A percentile compares a stretch with the other conserved stretches of the same genome.
Conservation (phyloP, 1,140 invertebrate species). For the Drosophila sp. region DNA sequence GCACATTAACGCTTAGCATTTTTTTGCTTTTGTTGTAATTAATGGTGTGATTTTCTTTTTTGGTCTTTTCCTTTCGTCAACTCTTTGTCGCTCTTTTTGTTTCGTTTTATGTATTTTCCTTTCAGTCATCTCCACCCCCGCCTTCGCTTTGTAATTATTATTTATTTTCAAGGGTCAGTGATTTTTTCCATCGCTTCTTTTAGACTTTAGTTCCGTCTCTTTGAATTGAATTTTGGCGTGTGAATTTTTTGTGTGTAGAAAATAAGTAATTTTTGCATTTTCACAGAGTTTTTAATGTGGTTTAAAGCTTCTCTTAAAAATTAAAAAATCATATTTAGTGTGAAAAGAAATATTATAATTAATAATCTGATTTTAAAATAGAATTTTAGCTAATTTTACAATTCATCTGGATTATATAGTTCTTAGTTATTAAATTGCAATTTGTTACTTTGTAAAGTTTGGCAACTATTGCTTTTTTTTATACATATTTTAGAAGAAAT, state of each 20-base stretch:
- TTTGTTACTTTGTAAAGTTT: background rate
- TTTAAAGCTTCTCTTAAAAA: background rate
- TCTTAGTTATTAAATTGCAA: no score
- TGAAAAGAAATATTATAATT: background rate
- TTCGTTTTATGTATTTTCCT: background rate
- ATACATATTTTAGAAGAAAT: no score
- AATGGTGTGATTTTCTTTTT: slow-evolving; percentile 46
- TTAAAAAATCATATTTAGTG: background rate
- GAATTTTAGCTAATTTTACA: no score
- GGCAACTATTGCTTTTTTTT: background rate
- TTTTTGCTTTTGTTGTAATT: slow-evolving; percentile 39
- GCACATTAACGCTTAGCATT: slow-evolving; percentile 48
- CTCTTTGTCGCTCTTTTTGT: slow-evolving; percentile 26
- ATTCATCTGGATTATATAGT: no score
- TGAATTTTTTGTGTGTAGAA: slow-evolving; percentile 35
- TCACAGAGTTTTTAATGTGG: background rate
- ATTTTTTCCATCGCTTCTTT: slow-evolving; percentile 37
- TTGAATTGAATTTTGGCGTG: slow-evolving; percentile 52
- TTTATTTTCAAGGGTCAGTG: slow-evolving; percentile 61
- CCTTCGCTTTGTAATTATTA: slow-evolving; percentile 46
- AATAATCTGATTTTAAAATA: background rate
- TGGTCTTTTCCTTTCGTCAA: slow-evolving; percentile 34
- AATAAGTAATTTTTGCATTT: slow-evolving; percentile 22
- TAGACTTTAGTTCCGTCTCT: slow-evolving; percentile 9
- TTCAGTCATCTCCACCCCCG: background rate